Base-by-base conservation (phyloP, 2,797 vertebrate genomes). In the Xiphophorus birchmanni region DNA sequence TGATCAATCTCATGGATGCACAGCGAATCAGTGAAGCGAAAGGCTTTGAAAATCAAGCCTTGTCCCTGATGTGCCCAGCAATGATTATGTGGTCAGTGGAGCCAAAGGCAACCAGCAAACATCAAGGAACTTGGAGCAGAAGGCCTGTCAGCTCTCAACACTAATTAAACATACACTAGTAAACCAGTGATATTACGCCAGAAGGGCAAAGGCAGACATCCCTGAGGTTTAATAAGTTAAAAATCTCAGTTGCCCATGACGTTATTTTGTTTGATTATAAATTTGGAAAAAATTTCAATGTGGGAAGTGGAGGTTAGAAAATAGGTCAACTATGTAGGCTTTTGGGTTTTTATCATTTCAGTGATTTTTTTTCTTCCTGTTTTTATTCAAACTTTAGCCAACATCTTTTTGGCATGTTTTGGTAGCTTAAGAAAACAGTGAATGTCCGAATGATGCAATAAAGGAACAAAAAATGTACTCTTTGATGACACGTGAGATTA, bases 1-100 rank as follows among this genome's bases (percentile, higher is more conserved):
- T 95, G 96, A 96, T 96, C 96, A 96, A 96, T 96, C 95, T 95
- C 92, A 93, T 91, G 93, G 95, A 96, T 95, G 95, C 95, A 92
- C 94, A 95, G 95, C 91, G 85, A 96, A 96, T 96, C 96, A 93
- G 93, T 91, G 93, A 91, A 95, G 95, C 92, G 84, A 95, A 94
- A 95, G 91, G 92, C 95, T 96, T 96, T 96, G 95, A 96, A 96
- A 96, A 95, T 95, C 95, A 94, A 95, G 95, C 92, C 91, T 92
- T 95, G 94, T 96, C 95, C 95, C 95, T 92, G 93, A 95, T 95
- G 95, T 94, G 93, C 93, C 93, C 93, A 89, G 93, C 94, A 94
- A 95, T 96, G 94, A 96, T 96, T 96, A 96, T 94, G 92, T 94
- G 95, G 95, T 96, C 96, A 96, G 95, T 83, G 92, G 90, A 92